Percentiles rank a stretch among this genome's conserved stretches.
Evolutionary conservation across 1,140 invertebrate species (phyloP).

Genomic region (Whitmania pigra): DNA sequence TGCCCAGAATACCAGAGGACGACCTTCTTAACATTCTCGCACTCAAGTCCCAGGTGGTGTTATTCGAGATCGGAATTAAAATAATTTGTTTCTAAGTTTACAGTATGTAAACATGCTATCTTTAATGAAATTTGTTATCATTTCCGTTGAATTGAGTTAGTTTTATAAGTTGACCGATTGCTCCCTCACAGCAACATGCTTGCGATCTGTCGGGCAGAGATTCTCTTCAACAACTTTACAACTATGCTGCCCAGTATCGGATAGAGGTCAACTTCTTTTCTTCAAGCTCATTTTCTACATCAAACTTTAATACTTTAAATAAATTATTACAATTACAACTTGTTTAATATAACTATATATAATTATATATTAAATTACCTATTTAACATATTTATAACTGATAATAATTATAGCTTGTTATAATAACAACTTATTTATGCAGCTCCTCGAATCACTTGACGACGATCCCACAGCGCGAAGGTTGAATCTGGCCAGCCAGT

Average conservation of each 20-base stretch:
- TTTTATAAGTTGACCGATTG: not conserved
- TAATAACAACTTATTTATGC: too few relatives aligned
- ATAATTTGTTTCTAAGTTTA: not conserved
- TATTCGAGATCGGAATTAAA: conserved; percentile 20
- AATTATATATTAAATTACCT: not conserved
- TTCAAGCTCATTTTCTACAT: not conserved
- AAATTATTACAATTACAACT: conserved; percentile 3
- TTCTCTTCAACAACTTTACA: conserved; percentile 80
- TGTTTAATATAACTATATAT: not conserved
- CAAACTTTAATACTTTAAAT: too few relatives aligned
- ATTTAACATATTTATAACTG: too few relatives aligned
- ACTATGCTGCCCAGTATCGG: conserved; percentile 32
- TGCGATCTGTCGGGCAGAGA: conserved; percentile 74
- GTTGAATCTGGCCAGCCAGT: conserved; percentile 16
- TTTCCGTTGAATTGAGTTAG: not conserved
- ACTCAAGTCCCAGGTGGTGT: conserved; percentile 81
- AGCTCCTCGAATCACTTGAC: conserved; percentile 25
- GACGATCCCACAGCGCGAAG: conserved; percentile 21
- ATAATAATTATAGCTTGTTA: too few relatives aligned
- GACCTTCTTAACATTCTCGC: conserved; percentile 97
- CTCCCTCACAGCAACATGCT: too few relatives aligned
- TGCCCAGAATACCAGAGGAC: conserved; percentile 93
- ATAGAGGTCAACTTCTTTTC: conserved; percentile 20
- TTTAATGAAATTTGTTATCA: not conserved
- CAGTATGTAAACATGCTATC: not conserved